phyloP scores from a whole-genome alignment of 2,797 vertebrate genomes.

The Eulemur rubriventer region DNA sequence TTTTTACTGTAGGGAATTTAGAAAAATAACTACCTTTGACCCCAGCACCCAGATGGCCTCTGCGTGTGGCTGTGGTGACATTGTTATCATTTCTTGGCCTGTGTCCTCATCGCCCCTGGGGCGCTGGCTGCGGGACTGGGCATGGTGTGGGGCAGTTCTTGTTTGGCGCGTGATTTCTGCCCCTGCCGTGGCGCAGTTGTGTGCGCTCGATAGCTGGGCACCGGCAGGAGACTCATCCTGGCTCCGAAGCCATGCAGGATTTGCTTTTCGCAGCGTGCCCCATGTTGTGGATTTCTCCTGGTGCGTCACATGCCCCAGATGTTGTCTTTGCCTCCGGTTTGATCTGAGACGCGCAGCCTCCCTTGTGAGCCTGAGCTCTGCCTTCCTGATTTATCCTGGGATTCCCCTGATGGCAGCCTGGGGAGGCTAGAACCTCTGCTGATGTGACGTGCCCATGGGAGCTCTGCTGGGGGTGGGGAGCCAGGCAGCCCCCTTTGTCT shows the following conservation, averaged over 20 bases:
- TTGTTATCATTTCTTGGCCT: fast-evolving
- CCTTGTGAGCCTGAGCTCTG: neutral
- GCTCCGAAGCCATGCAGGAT: fast-evolving
- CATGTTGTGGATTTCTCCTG: neutral
- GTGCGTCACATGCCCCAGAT: fast-evolving
- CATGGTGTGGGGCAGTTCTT: neutral
- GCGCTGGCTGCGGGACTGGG: neutral
- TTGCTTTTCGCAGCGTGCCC: neutral
- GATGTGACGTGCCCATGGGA: slow-evolving; percentile 78
- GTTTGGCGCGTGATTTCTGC: neutral
- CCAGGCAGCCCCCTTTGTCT: neutral
- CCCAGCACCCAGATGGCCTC: neutral
- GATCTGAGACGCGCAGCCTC: neutral
- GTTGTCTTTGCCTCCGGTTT: neutral
- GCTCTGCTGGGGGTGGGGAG: slow-evolving; percentile 57
- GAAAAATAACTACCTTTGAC: neutral
- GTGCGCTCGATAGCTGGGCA: neutral
- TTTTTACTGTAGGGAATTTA: neutral
- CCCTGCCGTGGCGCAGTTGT: fast-evolving
- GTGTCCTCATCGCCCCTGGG: neutral
- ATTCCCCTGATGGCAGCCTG: slow-evolving; percentile 65
- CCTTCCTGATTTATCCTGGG: slow-evolving; percentile 49
- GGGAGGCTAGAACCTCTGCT: slow-evolving; percentile 75
- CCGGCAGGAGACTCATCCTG: neutral
- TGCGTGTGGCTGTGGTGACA: neutral